A percentile compares a stretch with the other conserved stretches of the same genome.
Conservation (phyloP, 2,888 invertebrate genomes). For the Pterobdella sp. region DNA sequence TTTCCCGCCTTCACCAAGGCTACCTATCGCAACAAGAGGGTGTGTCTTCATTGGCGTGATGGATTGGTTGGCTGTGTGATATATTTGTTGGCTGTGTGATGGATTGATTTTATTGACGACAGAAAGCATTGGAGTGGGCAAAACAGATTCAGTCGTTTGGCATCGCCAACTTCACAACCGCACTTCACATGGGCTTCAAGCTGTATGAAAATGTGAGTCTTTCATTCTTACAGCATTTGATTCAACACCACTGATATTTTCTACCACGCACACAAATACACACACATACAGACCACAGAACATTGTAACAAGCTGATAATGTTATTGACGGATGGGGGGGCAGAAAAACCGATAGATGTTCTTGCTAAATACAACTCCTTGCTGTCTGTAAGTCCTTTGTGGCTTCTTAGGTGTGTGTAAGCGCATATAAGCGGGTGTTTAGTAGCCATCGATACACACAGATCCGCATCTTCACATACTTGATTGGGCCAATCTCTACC, state of each 20-base stretch:
- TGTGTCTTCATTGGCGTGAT: too few relatives aligned
- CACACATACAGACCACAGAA: constrained; percentile 38
- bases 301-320: constrained; percentile 56
- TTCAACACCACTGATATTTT: not conserved
- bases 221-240: not conserved
- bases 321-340: constrained; percentile 57
- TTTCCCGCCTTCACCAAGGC: constrained; percentile 15
- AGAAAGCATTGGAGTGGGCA: constrained; percentile 10
- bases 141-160: constrained; percentile 36
- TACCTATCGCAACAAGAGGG: constrained; percentile 20
- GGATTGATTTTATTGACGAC: not conserved
- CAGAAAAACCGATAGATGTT: constrained; percentile 54
- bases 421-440: not conserved
- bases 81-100: not conserved
- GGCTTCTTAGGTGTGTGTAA: not conserved
- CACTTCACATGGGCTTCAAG: constrained; percentile 53
- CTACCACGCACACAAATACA: not conserved
- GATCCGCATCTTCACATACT: constrained; percentile 54
- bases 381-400: not conserved
- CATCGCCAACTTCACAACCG: constrained; percentile 51
- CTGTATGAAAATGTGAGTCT: constrained; percentile 50
- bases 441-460: constrained; percentile 35
- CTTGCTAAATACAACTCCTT: constrained; percentile 50
- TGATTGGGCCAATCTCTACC: constrained; percentile 54
- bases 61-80: too few relatives aligned